Evolutionary conservation across 2,113 vertebrate species (phyloP).

Genomic region (Peromyscus maniculatus): DNA sequence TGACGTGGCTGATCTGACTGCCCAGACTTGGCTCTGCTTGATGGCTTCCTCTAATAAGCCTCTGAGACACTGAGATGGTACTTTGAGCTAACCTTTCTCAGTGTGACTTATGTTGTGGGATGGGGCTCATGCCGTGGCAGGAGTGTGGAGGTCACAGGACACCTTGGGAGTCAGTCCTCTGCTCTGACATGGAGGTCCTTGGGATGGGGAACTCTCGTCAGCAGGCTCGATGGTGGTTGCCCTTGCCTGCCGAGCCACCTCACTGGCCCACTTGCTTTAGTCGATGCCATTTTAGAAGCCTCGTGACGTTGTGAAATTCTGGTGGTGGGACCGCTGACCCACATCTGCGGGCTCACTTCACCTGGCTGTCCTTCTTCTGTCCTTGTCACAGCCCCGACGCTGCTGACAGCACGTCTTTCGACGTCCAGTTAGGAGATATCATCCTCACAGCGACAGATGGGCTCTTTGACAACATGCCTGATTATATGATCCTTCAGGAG

Average conservation of each 20-base stretch:
- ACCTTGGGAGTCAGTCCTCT: background rate
- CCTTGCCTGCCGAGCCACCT: background rate
- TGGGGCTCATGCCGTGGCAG: background rate
- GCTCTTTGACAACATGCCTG: conserved; percentile 99
- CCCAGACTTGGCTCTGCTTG: conserved; percentile 17
- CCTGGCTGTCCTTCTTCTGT: background rate
- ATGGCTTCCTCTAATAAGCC: conserved; percentile 50
- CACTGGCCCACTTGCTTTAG: background rate
- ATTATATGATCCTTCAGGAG: conserved; percentile 99
- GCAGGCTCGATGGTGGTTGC: too few relatives aligned
- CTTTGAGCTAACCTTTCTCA: conserved; percentile 39
- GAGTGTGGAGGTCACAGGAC: background rate
- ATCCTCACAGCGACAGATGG: conserved; percentile 98
- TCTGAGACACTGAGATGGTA: conserved; percentile 25
- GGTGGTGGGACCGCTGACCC: background rate
- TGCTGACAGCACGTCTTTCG: conserved; percentile 97
- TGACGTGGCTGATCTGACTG: background rate
- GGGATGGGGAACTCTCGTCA: background rate
- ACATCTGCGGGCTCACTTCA: conserved; percentile 34
- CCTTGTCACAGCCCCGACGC: conserved; percentile 93
- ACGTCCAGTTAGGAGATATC: conserved; percentile 98
- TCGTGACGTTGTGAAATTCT: background rate
- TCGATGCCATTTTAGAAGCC: background rate
- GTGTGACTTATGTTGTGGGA: background rate
- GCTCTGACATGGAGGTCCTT: background rate